Percentiles rank a stretch among this genome's conserved stretches.
phyloP scores from a whole-genome alignment of 1,140 invertebrate genomes.

The Conus ventricosus region DNA sequence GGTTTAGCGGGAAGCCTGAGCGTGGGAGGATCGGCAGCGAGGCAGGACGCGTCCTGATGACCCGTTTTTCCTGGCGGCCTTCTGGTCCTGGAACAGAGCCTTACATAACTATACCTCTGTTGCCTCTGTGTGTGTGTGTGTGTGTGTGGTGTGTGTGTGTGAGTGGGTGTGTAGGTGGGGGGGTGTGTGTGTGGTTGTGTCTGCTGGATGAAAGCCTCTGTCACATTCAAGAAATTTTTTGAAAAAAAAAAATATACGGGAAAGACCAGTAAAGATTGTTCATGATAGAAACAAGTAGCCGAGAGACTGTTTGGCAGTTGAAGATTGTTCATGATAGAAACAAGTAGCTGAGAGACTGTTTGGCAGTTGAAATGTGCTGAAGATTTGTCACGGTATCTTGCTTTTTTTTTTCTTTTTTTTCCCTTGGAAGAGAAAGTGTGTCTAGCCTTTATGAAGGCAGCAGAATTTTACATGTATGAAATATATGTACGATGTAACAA shows the following conservation, averaged over 20 bases:
- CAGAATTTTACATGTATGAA: not conserved
- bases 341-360: not conserved
- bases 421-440: not conserved
- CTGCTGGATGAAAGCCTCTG: too few relatives aligned
- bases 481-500: not conserved
- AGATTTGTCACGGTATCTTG: too few relatives aligned
- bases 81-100: not conserved
- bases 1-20: not conserved
- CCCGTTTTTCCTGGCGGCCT: not conserved
- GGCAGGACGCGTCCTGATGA: too few relatives aligned
- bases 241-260: too few relatives aligned
- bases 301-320: not conserved
- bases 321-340: not conserved
- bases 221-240: too few relatives aligned
- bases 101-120: conserved; percentile 11
- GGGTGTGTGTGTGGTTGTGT: too few relatives aligned
- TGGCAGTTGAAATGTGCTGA: too few relatives aligned
- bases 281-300: not conserved
- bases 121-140: not conserved
- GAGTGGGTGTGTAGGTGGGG: not conserved
- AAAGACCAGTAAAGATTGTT: not conserved
- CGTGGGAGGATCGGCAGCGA: too few relatives aligned
- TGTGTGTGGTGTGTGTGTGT: not conserved
- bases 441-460: conserved; percentile 10
- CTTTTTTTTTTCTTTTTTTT: too few relatives aligned